phyloP scores from a whole-genome alignment of 2,797 vertebrate genomes.

The Lateolabrax maculatus region DNA sequence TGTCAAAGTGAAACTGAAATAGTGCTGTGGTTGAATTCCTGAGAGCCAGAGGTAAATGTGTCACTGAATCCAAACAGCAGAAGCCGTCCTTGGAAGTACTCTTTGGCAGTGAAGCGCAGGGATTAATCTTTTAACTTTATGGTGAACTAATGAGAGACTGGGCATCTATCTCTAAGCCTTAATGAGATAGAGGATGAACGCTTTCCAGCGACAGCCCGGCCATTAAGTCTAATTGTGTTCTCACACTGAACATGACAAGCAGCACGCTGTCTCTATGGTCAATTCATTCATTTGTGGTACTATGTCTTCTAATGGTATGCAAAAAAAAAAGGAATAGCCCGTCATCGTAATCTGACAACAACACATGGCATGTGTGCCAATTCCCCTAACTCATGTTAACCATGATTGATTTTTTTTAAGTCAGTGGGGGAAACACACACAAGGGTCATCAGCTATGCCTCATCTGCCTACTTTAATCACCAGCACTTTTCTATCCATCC shows the following conservation, averaged over 20 bases:
- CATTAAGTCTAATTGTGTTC: constrained; percentile 51
- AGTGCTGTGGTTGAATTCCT: constrained; percentile 33
- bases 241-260: constrained; percentile 31
- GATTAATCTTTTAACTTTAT: constrained; percentile 40
- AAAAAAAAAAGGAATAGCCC: constrained; percentile 39
- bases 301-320: constrained; percentile 31
- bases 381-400: constrained; percentile 37
- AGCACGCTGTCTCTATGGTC: background rate
- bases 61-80: constrained; percentile 6
- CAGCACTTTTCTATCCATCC: constrained; percentile 18
- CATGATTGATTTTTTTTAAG: constrained; percentile 36
- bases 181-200: constrained; percentile 48
- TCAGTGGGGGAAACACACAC: constrained; percentile 13
- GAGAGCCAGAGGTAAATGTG: constrained; percentile 21
- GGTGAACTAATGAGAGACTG: constrained; percentile 25
- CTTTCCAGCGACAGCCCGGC: constrained; percentile 27
- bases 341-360: constrained; percentile 58
- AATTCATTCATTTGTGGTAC: constrained; percentile 29
- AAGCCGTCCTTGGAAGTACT: constrained; percentile 15
- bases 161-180: constrained; percentile 24
- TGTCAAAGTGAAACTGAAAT: constrained; percentile 40
- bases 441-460: constrained; percentile 38
- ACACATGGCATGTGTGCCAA: constrained; percentile 40
- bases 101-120: background rate
- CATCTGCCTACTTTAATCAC: constrained; percentile 60